phyloP scores from a whole-genome alignment of 2,113 vertebrate genomes.

The Vombatus ursinus region DNA sequence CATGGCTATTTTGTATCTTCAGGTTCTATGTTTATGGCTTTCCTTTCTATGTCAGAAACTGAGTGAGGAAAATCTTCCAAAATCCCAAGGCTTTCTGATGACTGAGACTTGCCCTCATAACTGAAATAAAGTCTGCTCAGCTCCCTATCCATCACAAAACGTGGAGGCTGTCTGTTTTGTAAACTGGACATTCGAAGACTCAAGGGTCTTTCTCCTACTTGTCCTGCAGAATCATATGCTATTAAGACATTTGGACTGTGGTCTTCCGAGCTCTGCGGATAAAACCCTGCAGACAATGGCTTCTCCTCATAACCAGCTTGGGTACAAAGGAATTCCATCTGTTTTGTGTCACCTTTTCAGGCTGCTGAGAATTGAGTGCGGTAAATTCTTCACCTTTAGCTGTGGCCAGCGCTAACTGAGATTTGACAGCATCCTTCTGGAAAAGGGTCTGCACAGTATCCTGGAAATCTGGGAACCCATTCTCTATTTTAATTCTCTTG shows the following conservation, averaged over 20 bases:
- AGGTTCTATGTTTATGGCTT: slow-evolving; percentile 95
- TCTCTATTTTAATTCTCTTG: slow-evolving; percentile 97
- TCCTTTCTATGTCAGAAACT: slow-evolving; percentile 89
- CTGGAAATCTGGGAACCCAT: slow-evolving; percentile 95
- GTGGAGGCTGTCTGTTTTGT: slow-evolving; percentile 85
- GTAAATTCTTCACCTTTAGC: slow-evolving; percentile 92
- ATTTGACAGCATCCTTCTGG: slow-evolving; percentile 90
- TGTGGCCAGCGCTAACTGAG: slow-evolving; percentile 90
- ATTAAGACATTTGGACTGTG: slow-evolving; percentile 88
- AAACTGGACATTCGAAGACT: slow-evolving; percentile 90
- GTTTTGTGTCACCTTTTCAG: slow-evolving; percentile 93
- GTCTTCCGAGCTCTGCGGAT: slow-evolving; percentile 88
- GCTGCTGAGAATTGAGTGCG: slow-evolving; percentile 91
- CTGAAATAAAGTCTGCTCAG: slow-evolving; percentile 89
- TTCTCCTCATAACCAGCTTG: slow-evolving; percentile 92
- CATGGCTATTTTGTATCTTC: slow-evolving; percentile 95
- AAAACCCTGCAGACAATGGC: slow-evolving; percentile 87
- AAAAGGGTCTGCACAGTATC: slow-evolving; percentile 92
- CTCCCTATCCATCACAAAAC: slow-evolving; percentile 84
- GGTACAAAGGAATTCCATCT: slow-evolving; percentile 95
- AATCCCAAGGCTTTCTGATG: slow-evolving; percentile 90
- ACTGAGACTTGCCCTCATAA: slow-evolving; percentile 88
- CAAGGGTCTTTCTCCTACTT: slow-evolving; percentile 92
- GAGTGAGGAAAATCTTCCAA: slow-evolving; percentile 91
- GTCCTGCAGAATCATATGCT: slow-evolving; percentile 83